Percentiles rank a stretch among this genome's conserved stretches.
phyloP scores from a whole-genome alignment of 1,140 invertebrate species.

The Zaprionus africanus region DNA sequence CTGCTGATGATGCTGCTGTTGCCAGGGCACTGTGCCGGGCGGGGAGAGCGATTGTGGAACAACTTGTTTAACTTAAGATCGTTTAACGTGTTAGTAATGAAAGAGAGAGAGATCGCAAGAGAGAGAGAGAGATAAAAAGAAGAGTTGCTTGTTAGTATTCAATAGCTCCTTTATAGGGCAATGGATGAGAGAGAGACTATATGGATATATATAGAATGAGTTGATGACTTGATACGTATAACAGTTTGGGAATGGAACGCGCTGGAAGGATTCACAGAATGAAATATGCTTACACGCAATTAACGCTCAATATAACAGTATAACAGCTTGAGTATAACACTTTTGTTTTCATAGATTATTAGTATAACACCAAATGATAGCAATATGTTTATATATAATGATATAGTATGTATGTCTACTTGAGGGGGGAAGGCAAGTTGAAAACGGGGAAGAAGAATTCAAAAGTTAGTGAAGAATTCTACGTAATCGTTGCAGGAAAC shows the following conservation, averaged over 20 bases:
- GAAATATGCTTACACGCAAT: conserved; percentile 24
- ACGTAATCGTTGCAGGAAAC: conserved; percentile 8
- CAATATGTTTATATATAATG: conserved; percentile 11
- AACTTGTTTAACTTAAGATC: conserved; percentile 87
- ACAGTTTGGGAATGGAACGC: conserved; percentile 20
- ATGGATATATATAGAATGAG: conserved; percentile 10
- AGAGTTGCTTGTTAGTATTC: conserved; percentile 28
- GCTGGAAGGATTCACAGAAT: conserved; percentile 10
- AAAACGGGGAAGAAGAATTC: background rate
- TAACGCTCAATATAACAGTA: conserved; percentile 37
- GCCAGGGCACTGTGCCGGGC: conserved; percentile 86
- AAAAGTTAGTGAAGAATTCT: conserved; percentile 31
- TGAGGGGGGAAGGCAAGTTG: background rate
- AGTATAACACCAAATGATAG: conserved; percentile 24
- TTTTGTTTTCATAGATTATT: background rate
- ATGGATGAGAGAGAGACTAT: conserved; percentile 21
- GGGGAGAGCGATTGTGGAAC: conserved; percentile 86
- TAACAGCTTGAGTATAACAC: conserved; percentile 32
- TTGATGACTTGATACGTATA: conserved; percentile 24
- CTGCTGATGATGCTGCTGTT: conserved; percentile 85
- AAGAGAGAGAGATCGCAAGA: conserved; percentile 18
- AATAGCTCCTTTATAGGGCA: background rate
- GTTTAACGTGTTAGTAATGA: conserved; percentile 31
- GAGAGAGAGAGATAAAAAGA: conserved; percentile 34
- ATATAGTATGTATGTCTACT: conserved; percentile 17